Evolutionary conservation across 2,797 vertebrate genomes (phyloP), one percentile per base, ranked within the genome.

Genomic region (Danio jaintianensis): DNA sequence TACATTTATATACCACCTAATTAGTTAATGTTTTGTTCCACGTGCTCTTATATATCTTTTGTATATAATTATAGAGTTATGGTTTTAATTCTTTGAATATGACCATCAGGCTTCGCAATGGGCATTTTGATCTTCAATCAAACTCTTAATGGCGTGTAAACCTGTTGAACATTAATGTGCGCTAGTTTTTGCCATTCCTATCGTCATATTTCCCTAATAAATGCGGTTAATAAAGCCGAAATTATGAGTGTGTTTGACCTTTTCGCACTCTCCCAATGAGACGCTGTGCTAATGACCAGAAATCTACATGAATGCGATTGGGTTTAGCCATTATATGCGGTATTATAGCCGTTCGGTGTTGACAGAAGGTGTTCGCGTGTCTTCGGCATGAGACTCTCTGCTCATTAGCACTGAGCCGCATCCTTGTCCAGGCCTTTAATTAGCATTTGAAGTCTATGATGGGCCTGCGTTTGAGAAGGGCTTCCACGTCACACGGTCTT

Each of bases 391-490:
- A n/a, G 63, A 48, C 64, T 20, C 11, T 40, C 38, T 83, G 83
- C 83, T 86, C 75, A 84, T 86, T 84, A 87, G 76, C 52, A 59
- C 58, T 55, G 75, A 64, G 12, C 59, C 79, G 71, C 63, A 68
- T 74, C 75, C 61, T 72, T 64, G 12, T 36, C 66, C 78, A 74
- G 73, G 81, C 59, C 76, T 78, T 80, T 81, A 66, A 82, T 84
- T 82, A 82, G 83, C 58, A 50, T 80, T 48, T 55, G 68, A 43
- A 62, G 69, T 80, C 78, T 61, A 22, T 42, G 62, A 64, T 74
- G 38, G 22, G 75, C 22, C 45, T 38, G 29, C 48, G 72, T 82
- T 66, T 84, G 79, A 86, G 87, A 87, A 86, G 82, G 85, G 78
- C 80, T 84, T 74, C 4, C 61, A 40, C 29, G 45, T 85, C 83